Percentiles rank a stretch among this genome's conserved stretches.
Conservation (phyloP, 2,888 invertebrate genomes). For the Dicyrtoma fusca region DNA sequence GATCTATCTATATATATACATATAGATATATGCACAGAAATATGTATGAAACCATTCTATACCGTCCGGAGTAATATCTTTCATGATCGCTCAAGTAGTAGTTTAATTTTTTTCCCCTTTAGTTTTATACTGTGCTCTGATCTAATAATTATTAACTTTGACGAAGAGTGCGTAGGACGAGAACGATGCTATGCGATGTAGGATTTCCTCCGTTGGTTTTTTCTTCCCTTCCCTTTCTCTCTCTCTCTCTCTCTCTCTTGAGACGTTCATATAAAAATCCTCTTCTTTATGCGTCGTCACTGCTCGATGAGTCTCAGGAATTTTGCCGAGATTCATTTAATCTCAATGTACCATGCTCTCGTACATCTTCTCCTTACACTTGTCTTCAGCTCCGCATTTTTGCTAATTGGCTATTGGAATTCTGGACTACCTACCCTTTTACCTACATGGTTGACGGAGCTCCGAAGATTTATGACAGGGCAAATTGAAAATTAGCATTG, state of each 20-base stretch:
- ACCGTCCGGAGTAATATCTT: too few species aligned
- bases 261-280: constrained; percentile 17
- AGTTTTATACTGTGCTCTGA: too few species aligned
- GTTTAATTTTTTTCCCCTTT: too few species aligned
- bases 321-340: constrained; percentile 16
- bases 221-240: too few species aligned
- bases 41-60: too few species aligned
- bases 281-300: constrained; percentile 29
- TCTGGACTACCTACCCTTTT: not conserved
- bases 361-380: not conserved
- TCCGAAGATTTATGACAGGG: too few species aligned
- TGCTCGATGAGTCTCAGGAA: constrained; percentile 28
- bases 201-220: constrained; percentile 17
- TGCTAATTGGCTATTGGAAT: constrained; percentile 19
- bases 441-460: not conserved
- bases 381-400: constrained; percentile 12
- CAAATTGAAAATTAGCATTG: too few species aligned
- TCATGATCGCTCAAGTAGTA: too few species aligned
- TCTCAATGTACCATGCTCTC: constrained; percentile 17
- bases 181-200: constrained; percentile 11
- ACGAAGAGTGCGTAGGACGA: too few species aligned
- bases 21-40: too few species aligned
- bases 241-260: not conserved
- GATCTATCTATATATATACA: too few species aligned
- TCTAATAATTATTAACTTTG: too few species aligned